Evolutionary conservation across 2,888 invertebrate genomes (phyloP), one percentile per base, ranked within the genome.

Genomic region (Dynastes maya): DNA sequence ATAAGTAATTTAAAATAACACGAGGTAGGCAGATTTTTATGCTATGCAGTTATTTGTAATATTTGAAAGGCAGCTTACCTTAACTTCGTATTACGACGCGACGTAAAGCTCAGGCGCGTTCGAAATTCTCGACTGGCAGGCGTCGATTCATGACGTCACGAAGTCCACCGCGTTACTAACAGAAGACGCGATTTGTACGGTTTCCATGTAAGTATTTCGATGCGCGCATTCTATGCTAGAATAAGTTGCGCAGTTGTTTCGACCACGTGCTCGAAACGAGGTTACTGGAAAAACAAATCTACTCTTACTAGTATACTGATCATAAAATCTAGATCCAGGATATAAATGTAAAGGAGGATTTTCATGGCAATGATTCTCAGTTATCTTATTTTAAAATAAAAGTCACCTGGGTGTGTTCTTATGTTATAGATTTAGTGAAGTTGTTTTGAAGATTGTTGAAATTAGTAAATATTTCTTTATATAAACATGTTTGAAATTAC

Each of bases 101-200:
- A 71, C 29, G 45, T 40, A 22, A 61, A 74, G 27, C 27, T 74
- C 72, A 74, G 61, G n/a, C 55, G 72, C 71, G 65, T 51, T 78
- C 65, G 71, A 22, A n/a, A 13, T 27, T 53, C 40, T 72, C 27
- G 53, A 27, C 71, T 70, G 32, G n/a, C 32, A 70, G 37, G 55
- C 40, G 53, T 71, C 64, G 72, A 37, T 13, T 45, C 78, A 78
- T 78, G 79, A 80, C 79, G 80, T 80, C 78, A 79, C 77, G 78
- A 71, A 51, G 64, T 72, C 49, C 78, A 76, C 68, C 68, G 77
- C 77, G 74, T 61, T 72, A 80, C 80, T 80, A 68, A 68, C 70
- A 64, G 68, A 64, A 67, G 63, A 58, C 68, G 71, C 79, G 11
- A 40, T 49, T 63, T 76, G 80, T 68, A 71, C 27, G 45, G 61